Evolutionary conservation across 1,140 invertebrate species (phyloP).

Genomic region (Panonychus citri): DNA sequence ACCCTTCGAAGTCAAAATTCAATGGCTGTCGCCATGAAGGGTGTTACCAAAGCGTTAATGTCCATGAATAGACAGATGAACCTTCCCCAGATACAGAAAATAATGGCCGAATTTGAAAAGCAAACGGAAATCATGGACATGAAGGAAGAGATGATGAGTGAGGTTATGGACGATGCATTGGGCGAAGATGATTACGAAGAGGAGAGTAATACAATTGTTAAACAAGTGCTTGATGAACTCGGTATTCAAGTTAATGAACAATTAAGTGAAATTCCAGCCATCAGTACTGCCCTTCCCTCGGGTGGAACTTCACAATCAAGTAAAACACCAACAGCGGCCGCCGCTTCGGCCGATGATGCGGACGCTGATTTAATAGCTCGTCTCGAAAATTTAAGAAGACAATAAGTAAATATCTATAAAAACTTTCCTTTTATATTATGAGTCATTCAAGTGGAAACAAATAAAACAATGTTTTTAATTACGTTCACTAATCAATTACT

Average conservation of each 20-base stretch:
- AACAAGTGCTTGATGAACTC: slow-evolving; percentile 54
- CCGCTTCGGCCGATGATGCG: slow-evolving; percentile 36
- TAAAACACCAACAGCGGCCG: slow-evolving; percentile 31
- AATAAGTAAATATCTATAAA: too few relatives aligned
- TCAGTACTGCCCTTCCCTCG: slow-evolving; percentile 26
- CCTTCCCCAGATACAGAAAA: slow-evolving; percentile 95
- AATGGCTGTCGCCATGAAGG: slow-evolving; percentile 98
- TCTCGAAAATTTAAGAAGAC: slow-evolving; percentile 69
- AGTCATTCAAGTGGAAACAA: too few relatives aligned
- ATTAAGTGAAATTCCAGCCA: slow-evolving; percentile 58
- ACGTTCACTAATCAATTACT: too few relatives aligned
- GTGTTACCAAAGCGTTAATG: slow-evolving; percentile 92
- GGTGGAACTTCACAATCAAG: slow-evolving; percentile 17
- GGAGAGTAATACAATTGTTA: slow-evolving; percentile 35
- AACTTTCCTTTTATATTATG: too few relatives aligned
- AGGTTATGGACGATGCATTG: slow-evolving; percentile 98
- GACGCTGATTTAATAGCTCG: slow-evolving; percentile 85
- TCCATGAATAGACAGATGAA: slow-evolving; percentile 92
- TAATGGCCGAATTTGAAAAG: slow-evolving; percentile 90
- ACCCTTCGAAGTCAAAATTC: slow-evolving; percentile 93
- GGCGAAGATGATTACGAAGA: slow-evolving; percentile 95
- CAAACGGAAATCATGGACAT: slow-evolving; percentile 99
- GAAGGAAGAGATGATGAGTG: slow-evolving; percentile 99
- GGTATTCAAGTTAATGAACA: slow-evolving; percentile 79
- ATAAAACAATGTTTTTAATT: too few relatives aligned